phyloP scores from a whole-genome alignment of 2,797 vertebrate species.

The Chiroxiphia lanceolata region DNA sequence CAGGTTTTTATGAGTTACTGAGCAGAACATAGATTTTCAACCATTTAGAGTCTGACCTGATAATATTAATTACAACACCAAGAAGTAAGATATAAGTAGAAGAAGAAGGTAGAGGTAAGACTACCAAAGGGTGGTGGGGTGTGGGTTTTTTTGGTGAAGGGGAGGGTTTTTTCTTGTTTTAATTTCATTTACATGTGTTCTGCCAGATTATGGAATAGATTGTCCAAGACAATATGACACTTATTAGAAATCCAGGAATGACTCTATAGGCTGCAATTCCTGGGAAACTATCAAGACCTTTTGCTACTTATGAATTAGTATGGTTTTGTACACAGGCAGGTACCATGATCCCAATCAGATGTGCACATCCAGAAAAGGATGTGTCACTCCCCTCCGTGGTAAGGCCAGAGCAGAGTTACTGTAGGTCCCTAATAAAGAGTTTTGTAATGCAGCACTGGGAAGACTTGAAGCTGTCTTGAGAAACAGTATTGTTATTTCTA shows the following conservation, averaged over 20 bases:
- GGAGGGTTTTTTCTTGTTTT: background rate
- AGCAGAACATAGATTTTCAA: background rate
- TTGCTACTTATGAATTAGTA: background rate
- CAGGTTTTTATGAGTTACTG: background rate
- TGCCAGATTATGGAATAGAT: background rate
- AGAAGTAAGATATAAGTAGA: background rate
- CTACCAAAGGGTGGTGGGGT: background rate
- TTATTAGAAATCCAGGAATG: background rate
- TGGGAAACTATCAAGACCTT: background rate
- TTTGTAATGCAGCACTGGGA: background rate
- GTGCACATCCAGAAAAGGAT: background rate
- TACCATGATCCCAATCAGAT: background rate
- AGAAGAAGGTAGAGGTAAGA: background rate
- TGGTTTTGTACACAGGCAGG: background rate
- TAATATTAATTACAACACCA: background rate
- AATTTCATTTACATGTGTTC: background rate
- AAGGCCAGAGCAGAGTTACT: background rate
- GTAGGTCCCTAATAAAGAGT: background rate
- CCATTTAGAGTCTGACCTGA: background rate
- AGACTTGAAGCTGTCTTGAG: background rate
- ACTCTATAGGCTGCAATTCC: background rate
- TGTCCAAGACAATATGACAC: background rate
- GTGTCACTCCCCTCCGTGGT: background rate
- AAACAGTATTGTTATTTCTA: background rate
- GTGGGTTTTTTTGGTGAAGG: background rate